Conservation (phyloP, 2,797 vertebrate genomes). For the Mallotus villosus region DNA sequence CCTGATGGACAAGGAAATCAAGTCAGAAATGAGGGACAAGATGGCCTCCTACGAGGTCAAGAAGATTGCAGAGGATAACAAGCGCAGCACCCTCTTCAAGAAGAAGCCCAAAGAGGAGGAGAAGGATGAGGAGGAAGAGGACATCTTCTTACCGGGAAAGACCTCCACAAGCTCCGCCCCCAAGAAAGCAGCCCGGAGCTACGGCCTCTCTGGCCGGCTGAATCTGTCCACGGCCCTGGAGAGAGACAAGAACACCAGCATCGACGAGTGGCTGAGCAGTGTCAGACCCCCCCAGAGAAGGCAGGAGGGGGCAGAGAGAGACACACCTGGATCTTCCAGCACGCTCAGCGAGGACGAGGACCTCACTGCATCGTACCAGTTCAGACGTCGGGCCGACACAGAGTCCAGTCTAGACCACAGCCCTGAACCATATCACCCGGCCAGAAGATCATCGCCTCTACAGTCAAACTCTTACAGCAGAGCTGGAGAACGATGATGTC, state of each 20-base stretch:
- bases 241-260: constrained; percentile 68
- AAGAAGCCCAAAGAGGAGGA: constrained; percentile 82
- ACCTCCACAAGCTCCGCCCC: constrained; percentile 41
- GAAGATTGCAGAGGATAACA: constrained; percentile 90
- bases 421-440: constrained; percentile 64
- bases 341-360: constrained; percentile 71
- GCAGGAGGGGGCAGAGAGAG: constrained; percentile 44
- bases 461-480: constrained; percentile 21
- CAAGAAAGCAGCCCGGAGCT: constrained; percentile 58
- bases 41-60: constrained; percentile 87
- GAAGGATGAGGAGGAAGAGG: constrained; percentile 60
- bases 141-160: constrained; percentile 58
- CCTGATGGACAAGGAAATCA: constrained; percentile 86
- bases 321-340: constrained; percentile 57
- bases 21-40: constrained; percentile 85
- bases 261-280: constrained; percentile 84
- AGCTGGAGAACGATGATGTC: constrained; percentile 86
- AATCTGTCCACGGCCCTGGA: constrained; percentile 60
- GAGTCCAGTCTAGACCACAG: constrained; percentile 60
- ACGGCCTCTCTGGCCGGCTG: constrained; percentile 67
- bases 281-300: constrained; percentile 78
- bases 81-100: constrained; percentile 92
- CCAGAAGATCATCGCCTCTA: constrained; percentile 51
- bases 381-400: constrained; percentile 64
- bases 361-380: constrained; percentile 70